phyloP scores from a whole-genome alignment of 2,797 vertebrate genomes.

The Sarcophilus harrisii region DNA sequence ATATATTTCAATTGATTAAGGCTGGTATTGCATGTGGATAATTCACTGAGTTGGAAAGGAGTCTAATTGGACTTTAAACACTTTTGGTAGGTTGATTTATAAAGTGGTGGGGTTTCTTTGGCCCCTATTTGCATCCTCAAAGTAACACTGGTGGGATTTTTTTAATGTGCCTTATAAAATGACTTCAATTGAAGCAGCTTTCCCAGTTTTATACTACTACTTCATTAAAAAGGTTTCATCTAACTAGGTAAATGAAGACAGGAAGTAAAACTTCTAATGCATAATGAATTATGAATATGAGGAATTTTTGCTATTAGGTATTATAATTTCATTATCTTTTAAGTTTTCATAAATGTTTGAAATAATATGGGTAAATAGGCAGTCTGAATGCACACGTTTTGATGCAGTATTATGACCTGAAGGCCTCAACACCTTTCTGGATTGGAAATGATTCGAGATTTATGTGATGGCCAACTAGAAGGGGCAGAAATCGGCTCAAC shows the following conservation, averaged over 20 bases:
- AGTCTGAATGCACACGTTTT: slow-evolving; percentile 57
- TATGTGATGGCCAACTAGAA: slow-evolving; percentile 92
- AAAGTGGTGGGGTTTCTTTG: neutral
- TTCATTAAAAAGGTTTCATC: neutral
- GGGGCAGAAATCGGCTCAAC: slow-evolving; percentile 94
- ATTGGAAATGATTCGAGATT: slow-evolving; percentile 92
- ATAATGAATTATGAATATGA: neutral
- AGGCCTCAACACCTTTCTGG: slow-evolving; percentile 98
- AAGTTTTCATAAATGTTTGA: slow-evolving; percentile 40
- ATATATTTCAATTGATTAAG: neutral
- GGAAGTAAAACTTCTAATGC: neutral
- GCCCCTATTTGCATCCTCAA: neutral
- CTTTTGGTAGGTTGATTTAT: slow-evolving; percentile 18
- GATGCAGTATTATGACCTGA: slow-evolving; percentile 72
- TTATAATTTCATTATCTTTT: slow-evolving; percentile 18
- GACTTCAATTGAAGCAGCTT: slow-evolving; percentile 6
- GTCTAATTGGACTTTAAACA: neutral
- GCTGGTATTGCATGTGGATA: neutral
- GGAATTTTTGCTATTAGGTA: neutral
- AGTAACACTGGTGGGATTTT: neutral
- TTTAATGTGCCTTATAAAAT: slow-evolving; percentile 34
- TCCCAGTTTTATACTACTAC: neutral
- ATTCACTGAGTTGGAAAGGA: neutral
- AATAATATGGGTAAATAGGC: slow-evolving; percentile 26
- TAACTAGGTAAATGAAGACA: neutral